Conservation (phyloP, 92 coral and sea anemone genomes). For the Phenganax marumi region DNA sequence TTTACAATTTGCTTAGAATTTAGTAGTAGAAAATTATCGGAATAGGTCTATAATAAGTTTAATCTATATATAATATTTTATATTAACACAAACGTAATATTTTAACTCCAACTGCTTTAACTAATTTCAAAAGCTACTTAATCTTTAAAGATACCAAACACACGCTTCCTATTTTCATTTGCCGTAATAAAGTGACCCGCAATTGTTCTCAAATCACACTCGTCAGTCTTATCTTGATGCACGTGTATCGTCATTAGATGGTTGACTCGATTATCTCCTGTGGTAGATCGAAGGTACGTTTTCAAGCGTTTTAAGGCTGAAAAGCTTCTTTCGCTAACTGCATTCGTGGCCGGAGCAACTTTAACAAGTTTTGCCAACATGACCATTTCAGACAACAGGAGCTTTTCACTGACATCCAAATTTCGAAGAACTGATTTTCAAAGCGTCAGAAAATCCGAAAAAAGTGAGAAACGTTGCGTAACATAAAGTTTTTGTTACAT, state of each 20-base stretch:
- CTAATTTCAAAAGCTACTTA: too few relatives aligned
- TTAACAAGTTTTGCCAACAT: constrained; percentile 55
- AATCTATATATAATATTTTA: too few relatives aligned
- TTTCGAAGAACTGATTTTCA: constrained; percentile 43
- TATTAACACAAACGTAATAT: too few relatives aligned
- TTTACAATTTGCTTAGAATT: too few relatives aligned
- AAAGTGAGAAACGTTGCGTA: too few relatives aligned
- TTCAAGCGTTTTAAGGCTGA: constrained; percentile 60
- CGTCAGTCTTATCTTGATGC: constrained; percentile 58
- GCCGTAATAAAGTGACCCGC: constrained; percentile 46
- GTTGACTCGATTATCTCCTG: constrained; percentile 50
- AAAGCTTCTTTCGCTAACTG: constrained; percentile 58
- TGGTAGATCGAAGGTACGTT: constrained; percentile 53
- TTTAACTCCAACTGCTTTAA: too few relatives aligned
- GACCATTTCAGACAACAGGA: constrained; percentile 55
- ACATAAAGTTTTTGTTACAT: too few relatives aligned
- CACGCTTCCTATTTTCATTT: too few relatives aligned
- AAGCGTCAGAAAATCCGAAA: constrained; percentile 38
- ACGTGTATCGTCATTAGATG: constrained; percentile 55
- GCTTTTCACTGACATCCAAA: constrained; percentile 46
- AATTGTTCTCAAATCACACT: constrained; percentile 44
- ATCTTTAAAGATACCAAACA: too few relatives aligned
- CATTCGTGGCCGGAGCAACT: constrained; percentile 62
- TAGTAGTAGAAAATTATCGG: too few relatives aligned
- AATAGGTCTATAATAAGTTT: too few relatives aligned